These are phyloP conservation scores for Molossus molossus DNA, from an alignment of 2,797 vertebrate genomes.

Conservation along the genomic window DNA sequence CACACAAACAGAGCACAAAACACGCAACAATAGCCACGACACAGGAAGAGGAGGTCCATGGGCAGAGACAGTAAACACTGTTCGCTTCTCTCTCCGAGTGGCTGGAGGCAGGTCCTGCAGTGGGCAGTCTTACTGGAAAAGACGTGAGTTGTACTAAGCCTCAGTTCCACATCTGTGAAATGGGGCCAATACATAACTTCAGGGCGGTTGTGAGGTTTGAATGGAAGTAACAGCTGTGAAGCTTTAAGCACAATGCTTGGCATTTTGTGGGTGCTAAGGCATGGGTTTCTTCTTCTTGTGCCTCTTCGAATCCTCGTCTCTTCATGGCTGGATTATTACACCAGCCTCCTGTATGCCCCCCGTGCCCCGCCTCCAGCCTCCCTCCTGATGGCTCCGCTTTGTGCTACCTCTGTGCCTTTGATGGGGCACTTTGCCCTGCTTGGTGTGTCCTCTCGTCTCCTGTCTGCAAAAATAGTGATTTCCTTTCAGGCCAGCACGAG, in stretches of 20 bases:
- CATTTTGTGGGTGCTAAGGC: too few species aligned
- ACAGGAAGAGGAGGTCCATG: too few species aligned
- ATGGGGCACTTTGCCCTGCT: not conserved
- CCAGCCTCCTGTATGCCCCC: not conserved
- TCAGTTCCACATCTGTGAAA: not conserved
- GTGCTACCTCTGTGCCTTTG: not conserved
- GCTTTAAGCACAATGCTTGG: not conserved
- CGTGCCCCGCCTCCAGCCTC: not conserved
- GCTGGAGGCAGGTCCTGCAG: not conserved
- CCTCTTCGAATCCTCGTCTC: not conserved
- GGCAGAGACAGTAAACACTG: fast-evolving
- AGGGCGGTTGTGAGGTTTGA: not conserved
- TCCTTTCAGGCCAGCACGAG: not conserved
- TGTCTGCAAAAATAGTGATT: constrained; percentile 7
- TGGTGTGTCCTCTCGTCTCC: not conserved
- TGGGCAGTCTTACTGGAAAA: not conserved
- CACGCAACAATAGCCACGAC: fast-evolving
- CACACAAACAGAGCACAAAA: not conserved
- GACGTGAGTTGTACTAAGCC: not conserved
- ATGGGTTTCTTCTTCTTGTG: not conserved
- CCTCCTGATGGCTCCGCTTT: not conserved
- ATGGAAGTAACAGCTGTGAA: not conserved
- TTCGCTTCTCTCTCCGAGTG: not conserved
- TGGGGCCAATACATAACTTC: not conserved
- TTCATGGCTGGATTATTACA: not conserved